These are phyloP conservation scores for Scylla paramamosain DNA, from an alignment of 1,140 invertebrate species.

Conservation along the genomic window DNA sequence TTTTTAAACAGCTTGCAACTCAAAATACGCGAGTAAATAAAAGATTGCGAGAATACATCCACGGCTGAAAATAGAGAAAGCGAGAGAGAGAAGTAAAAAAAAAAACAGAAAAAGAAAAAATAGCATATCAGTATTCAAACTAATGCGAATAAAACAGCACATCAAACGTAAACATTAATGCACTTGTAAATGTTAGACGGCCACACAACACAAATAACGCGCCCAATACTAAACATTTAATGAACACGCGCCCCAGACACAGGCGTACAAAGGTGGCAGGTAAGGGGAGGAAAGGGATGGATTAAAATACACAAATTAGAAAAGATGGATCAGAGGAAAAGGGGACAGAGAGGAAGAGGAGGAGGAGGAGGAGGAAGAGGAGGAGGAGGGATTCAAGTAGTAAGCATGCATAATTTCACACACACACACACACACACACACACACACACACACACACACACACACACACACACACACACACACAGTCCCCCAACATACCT, in stretches of 20 bases:
- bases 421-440: no score
- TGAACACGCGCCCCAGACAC: no score
- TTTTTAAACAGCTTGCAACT: not conserved
- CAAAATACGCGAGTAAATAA: not conserved
- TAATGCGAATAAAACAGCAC: not conserved
- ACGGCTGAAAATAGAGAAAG: not conserved
- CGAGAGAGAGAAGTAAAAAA: no score
- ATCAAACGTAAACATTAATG: not conserved
- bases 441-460: no score
- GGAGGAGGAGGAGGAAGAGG: not conserved
- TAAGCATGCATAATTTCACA: not conserved
- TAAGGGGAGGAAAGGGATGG: not conserved
- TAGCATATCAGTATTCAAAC: not conserved
- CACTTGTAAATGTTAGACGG: not conserved
- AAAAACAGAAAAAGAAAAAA: not conserved
- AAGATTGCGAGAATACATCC: not conserved
- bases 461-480: no score
- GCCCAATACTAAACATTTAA: no score
- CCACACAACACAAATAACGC: no score
- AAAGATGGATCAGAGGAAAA: not conserved
- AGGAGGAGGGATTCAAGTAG: not conserved
- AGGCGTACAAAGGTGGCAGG: no score
- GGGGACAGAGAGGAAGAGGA: not conserved
- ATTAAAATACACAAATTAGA: not conserved
- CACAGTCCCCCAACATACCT: no score